Conservation (phyloP, 2,797 vertebrate species). For the Percopsis omiscomaycus region DNA sequence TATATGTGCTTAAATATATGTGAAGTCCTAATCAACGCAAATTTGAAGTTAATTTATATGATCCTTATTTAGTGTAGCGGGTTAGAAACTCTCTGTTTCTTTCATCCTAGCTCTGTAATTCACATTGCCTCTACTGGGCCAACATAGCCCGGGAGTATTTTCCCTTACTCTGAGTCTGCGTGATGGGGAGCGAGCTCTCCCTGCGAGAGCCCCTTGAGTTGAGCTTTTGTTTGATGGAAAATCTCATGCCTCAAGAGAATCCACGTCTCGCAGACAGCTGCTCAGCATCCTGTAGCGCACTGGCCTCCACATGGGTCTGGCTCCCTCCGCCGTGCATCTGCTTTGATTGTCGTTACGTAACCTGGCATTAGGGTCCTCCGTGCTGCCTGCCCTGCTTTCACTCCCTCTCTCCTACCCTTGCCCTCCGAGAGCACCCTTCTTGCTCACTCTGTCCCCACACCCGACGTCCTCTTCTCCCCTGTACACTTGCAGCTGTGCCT, state of each 20-base stretch:
- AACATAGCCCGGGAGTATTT: slow-evolving; percentile 59
- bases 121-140: slow-evolving; percentile 54
- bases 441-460: slow-evolving; percentile 2
- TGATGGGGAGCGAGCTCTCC: slow-evolving; percentile 50
- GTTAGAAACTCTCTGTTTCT: slow-evolving; percentile 30
- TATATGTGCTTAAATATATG: too few species aligned
- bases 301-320: slow-evolving; percentile 74
- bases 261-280: slow-evolving; percentile 77
- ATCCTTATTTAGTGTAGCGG: slow-evolving; percentile 32
- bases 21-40: too few species aligned
- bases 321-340: slow-evolving; percentile 71
- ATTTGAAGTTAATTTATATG: slow-evolving; percentile 10
- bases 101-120: slow-evolving; percentile 45
- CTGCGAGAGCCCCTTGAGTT: slow-evolving; percentile 68
- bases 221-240: slow-evolving; percentile 78
- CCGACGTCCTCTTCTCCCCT: slow-evolving; percentile 1
- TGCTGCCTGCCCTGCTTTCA: slow-evolving; percentile 35
- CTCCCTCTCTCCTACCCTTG: slow-evolving; percentile 5
- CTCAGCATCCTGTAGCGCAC: slow-evolving; percentile 69
- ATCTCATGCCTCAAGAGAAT: slow-evolving; percentile 75
- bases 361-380: slow-evolving; percentile 58
- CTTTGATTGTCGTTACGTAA: slow-evolving; percentile 78
- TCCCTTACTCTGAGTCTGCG: slow-evolving; percentile 44
- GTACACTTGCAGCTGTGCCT: not conserved
- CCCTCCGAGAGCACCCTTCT: slow-evolving; percentile 27